Base-by-base conservation (phyloP, 2,797 vertebrate genomes). In the Muraenolepis orangiensis region DNA sequence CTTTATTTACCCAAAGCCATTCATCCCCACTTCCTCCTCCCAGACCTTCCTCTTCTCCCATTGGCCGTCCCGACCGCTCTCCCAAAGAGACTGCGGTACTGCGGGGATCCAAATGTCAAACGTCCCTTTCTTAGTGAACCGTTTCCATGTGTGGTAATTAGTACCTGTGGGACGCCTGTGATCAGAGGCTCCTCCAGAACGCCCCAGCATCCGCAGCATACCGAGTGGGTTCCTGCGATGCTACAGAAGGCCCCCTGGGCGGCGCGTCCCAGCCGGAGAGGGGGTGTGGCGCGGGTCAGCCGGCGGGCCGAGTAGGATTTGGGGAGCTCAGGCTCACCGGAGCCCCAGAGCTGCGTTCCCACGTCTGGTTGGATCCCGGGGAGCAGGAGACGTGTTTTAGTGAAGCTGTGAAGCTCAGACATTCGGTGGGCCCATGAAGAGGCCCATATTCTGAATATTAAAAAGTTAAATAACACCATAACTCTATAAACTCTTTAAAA, bases 41-140 rank as follows among this genome's bases (percentile, higher is more conserved):
- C 20, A 16, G 4, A 2, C 18, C 46, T 51, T 51, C 18, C 46
- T 51, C 46, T 18, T 88, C 46, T 84, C 85, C 87, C 88, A 81
- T 82, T 81, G 81, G 83, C 82, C 73, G 90, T 84, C 91, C 92
- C 91, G 93, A 93, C 94, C 93, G 94, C 91, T 88, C 79, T 66
- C 5, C 46, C 16, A 3, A 20, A 51, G 18, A 42, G 88, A 76
- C 87, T 78, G 87, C 91, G 89, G 87, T 76, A n/a, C n/a, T n/a
- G 87, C 91, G 89, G 89, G 87, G 91, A 92, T 92, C 91, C 86
- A 91, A 93, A 94, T 94, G 93, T 92, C 94, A 93, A 90, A 86
- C 80, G 82, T 89, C 89, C 85, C 87, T 87, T n/a, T 66, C 61
- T 51, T 51, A 81, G 76, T 88, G 88, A 72, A 80, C 82, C 82